Base-by-base conservation (phyloP, 2,888 invertebrate genomes). In the Peribatodes rhomboidaria region DNA sequence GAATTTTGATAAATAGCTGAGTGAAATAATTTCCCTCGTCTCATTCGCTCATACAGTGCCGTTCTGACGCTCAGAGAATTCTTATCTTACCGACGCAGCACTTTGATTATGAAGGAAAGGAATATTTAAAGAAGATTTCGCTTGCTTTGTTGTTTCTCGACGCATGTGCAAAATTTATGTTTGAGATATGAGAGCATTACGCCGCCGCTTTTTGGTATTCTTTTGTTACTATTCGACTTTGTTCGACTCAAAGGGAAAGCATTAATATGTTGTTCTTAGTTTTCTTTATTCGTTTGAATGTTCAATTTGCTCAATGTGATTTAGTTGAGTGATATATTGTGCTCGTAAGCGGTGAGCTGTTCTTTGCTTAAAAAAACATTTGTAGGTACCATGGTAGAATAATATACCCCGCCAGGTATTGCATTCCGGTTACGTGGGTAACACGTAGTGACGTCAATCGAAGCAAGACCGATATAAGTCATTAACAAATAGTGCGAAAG, bases 1-100 rank as follows among this genome's bases (percentile, higher is more conserved):
- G 82, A 84, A 89, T 88, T 88, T 91, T 89, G 89, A 87, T 88
- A 90, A 89, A 90, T 89, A 88, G 86, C 87, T 84, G 82, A 84
- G 86, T 83, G 76, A 87, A 90, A 88, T 91, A 88, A 91, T 90
- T 90, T 85, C 76, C 72, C 77, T 79, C 83, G 81, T 86, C 82
- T 78, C 78, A 85, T 82, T 84, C 81, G 74, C 78, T 77, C 81
- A 81, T 79, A 82, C 80, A 80, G 80, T 76, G 74, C 75, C 82
- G 79, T 81, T 81, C 78, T 76, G 82, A 84, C 85, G 86, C 87
- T 85, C 78, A 69, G 86, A 85, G 87, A 89, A 90, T 91, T 90
- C 91, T 92, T 92, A 92, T 92, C 92, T 88, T 76, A 78, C 82
- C 78, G 85, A 91, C 90, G 83, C 90, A 92, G 90, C 88, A 88